Evolutionary conservation across 2,113 vertebrate genomes (phyloP), one percentile per base, ranked within the genome.

Genomic region (Gadus macrocephalus): DNA sequence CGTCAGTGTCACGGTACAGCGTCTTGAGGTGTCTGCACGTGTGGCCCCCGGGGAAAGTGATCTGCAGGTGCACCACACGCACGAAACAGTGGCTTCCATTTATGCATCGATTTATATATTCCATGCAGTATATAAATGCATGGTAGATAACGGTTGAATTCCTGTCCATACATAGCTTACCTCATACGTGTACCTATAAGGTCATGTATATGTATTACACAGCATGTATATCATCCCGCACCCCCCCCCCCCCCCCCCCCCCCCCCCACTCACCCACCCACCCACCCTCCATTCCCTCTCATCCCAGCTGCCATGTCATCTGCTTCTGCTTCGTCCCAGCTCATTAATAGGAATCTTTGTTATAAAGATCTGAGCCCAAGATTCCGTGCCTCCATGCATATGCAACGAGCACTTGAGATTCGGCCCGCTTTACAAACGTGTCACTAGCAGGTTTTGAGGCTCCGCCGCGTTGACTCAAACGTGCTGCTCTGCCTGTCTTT

Each of bases 261-360:
- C 78, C 78, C 78, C 81, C 69, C 68, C 74, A 62, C 72, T 63
- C 28, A 53, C 42, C 66, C 70, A 17, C 79, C 80, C 76, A 74
- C 85, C 74, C 82, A 75, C 81, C 75, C 82, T 76, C 80, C 76
- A 73, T 80, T 66, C 81, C 76, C 73, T 83, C 84, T 87, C 83
- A 84, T 85, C 84, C 78, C 86, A 86, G 87, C 83, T 81, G 80
- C 84, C 85, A 77, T 88, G 87, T 91, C 89, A 88, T 89, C 88
- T 87, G 89, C 79, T 87, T 89, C 84, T 81, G 82, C 88, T 88
- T 90, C 85, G 87, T 89, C 88, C 83, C 85, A 85, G 81, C 89
- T 93, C 91, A 92, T 92, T 92, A 92, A 91, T 89, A 91, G 86
- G 87, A 89, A 86, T 90, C 87, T 92, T 92, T 91, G 91, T 91